Percentiles rank a stretch among this genome's conserved stretches.
Evolutionary conservation across 2,888 invertebrate species (phyloP).

Genomic region (Terebella lapidaria): DNA sequence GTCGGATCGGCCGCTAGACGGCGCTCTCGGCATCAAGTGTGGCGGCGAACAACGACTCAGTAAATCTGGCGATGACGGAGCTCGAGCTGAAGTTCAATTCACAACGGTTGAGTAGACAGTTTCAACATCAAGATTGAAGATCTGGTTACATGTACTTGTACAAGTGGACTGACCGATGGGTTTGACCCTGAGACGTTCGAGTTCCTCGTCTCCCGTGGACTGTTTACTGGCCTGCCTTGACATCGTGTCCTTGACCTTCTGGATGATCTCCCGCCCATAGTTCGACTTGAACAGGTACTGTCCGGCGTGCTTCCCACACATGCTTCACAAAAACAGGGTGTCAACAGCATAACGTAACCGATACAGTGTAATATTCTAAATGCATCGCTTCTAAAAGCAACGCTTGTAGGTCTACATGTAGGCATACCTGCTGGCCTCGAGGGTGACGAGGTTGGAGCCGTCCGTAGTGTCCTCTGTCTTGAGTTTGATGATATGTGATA

Average conservation of each 20-base stretch:
- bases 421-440: constrained; percentile 5
- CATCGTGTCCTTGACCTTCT: background rate
- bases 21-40: no score
- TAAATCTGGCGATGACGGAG: background rate
- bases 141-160: no score
- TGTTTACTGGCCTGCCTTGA: no score
- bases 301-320: background rate
- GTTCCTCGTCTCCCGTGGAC: no score
- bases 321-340: background rate
- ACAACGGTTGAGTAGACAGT: no score
- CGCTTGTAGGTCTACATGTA: background rate
- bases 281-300: background rate
- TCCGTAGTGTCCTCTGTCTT: constrained; percentile 6
- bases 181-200: no score
- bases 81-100: background rate
- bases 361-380: background rate
- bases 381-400: background rate
- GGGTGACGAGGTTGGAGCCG: constrained; percentile 2
- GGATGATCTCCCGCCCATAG: background rate
- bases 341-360: background rate
- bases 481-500: constrained; percentile 5
- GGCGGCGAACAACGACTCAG: background rate
- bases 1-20: no score
- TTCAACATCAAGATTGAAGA: no score
- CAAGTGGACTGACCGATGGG: no score